Evolutionary conservation across 2,888 invertebrate species (phyloP), one percentile per base, ranked within the genome.

Genomic region (Tetanocera ferruginea): DNA sequence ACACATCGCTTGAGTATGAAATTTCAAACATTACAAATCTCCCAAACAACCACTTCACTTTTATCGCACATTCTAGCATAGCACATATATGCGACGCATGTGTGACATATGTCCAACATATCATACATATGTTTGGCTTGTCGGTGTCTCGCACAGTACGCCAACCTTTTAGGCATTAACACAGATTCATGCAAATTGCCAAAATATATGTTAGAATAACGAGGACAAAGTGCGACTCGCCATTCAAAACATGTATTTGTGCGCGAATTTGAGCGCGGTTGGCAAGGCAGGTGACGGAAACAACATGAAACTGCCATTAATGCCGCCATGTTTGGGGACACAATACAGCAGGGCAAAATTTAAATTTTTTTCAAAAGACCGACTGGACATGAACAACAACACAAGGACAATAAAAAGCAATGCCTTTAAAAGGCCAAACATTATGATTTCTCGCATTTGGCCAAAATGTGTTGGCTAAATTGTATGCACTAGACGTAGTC

Each of bases 111-210:
- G 43, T 43, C 43, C 11, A 43, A 43, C 43, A 43, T 8, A 37
- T 37, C 37, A 8, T 37, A 37, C 37, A 37, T 43, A 43, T 43
- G 43, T 43, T 43, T 43, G 43, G 43, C 43, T 43, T 43, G 43
- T 43, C 11, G 1, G 3, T 43, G 43, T 43, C 43, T 43, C 43
- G 11, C 43, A 43, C 57, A 60, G 25, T 60, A 25, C 28, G 57
- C 11, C 23, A 60, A 23, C 55, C 57, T 14, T 60, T 60, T 60
- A 9, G 23, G 3, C 43, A 43, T 43, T 43, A 60, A 60, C 57
- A 25, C 57, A 60, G 57, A 25, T 60, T 60, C 57, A 60, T 60
- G 57, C 57, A 60, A 60, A 60, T 25, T 60, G 57, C 57, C 57
- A 60, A 60, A 60, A 60, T 25, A 60, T 25, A 60, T 60, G 57